Percentiles rank a stretch among this genome's conserved stretches.
Evolutionary conservation across 2,113 vertebrate genomes (phyloP).

Genomic region (Percopsis transmontana): DNA sequence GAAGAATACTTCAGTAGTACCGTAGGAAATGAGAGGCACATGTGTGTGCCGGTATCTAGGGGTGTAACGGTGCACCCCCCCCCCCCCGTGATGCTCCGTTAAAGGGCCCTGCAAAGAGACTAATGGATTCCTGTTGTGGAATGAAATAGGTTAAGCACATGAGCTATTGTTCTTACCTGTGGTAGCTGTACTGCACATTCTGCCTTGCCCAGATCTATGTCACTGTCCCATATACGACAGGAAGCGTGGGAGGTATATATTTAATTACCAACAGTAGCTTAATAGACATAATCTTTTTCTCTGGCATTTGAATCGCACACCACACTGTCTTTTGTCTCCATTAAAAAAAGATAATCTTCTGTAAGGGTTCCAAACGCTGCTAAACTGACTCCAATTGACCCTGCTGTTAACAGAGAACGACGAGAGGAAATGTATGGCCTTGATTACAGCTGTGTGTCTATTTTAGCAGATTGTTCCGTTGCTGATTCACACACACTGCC

Average conservation of each 20-base stretch:
- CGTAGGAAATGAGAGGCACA: conserved; percentile 84
- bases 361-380: conserved; percentile 88
- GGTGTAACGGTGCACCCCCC: conserved; percentile 1
- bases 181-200: conserved; percentile 21
- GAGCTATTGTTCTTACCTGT: conserved; percentile 63
- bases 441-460: conserved; percentile 91
- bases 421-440: conserved; percentile 90
- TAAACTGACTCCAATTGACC: conserved; percentile 95
- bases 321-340: conserved; percentile 70
- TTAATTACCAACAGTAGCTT: conserved; percentile 39
- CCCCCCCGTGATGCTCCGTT: conserved; percentile 60
- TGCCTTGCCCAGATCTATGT: not conserved
- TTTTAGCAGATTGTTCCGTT: conserved; percentile 93
- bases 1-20: conserved; percentile 82
- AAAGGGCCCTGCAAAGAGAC: conserved; percentile 64
- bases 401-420: conserved; percentile 85
- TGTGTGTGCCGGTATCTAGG: conserved; percentile 50
- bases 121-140: conserved; percentile 74
- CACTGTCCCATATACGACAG: conserved; percentile 20
- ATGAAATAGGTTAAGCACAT: conserved; percentile 61
- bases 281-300: conserved; percentile 56
- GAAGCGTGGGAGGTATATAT: conserved; percentile 41
- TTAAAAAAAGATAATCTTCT: conserved; percentile 80
- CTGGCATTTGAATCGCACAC: conserved; percentile 46
- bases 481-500: conserved; percentile 89